phyloP scores from a whole-genome alignment of 2,113 vertebrate species.

The Xiphophorus hellerii region DNA sequence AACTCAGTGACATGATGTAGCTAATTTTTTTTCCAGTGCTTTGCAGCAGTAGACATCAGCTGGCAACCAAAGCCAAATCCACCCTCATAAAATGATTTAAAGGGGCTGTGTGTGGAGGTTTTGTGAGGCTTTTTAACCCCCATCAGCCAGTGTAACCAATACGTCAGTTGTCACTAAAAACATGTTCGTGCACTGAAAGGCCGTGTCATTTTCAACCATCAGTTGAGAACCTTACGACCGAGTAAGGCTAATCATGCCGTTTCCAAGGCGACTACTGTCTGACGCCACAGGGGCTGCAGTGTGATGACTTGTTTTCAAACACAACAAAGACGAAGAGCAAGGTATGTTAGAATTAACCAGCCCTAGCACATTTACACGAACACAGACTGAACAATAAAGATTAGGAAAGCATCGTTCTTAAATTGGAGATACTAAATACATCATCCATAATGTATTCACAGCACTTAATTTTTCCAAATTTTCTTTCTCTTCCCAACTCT shows the following conservation, averaged over 20 bases:
- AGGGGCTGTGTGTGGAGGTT: background rate
- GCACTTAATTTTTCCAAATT: too few species aligned
- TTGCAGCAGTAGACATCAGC: slow-evolving; percentile 13
- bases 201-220: slow-evolving; percentile 39
- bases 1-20: background rate
- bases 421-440: slow-evolving; percentile 41
- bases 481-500: too few species aligned
- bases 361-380: background rate
- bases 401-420: slow-evolving; percentile 37
- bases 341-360: slow-evolving; percentile 25
- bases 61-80: slow-evolving; percentile 21
- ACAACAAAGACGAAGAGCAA: slow-evolving; percentile 59
- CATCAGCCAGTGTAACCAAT: background rate
- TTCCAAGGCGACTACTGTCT: slow-evolving; percentile 59
- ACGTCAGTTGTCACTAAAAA: slow-evolving; percentile 21
- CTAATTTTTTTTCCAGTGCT: background rate
- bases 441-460: too few species aligned
- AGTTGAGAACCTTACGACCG: slow-evolving; percentile 54
- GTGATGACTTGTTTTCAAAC: slow-evolving; percentile 62
- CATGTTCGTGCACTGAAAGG: background rate
- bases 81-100: slow-evolving; percentile 18
- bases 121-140: background rate
- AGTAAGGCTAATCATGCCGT: slow-evolving; percentile 49
- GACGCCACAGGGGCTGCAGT: slow-evolving; percentile 36
- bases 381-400: slow-evolving; percentile 13